A percentile compares a stretch with the other conserved stretches of the same genome.
phyloP scores from a whole-genome alignment of 1,140 invertebrate genomes.

The Marisa cornuarietis region DNA sequence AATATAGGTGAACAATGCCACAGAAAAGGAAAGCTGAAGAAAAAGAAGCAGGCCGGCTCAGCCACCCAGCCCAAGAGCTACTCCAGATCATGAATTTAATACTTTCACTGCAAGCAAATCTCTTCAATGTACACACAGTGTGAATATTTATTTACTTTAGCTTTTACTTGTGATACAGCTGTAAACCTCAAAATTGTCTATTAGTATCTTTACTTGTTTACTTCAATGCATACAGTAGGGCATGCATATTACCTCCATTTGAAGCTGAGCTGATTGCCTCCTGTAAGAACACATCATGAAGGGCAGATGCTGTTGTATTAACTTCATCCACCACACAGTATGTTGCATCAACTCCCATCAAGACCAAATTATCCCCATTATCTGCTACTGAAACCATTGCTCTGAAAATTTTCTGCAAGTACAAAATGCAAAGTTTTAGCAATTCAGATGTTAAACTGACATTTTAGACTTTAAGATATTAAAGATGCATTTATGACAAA shows the following conservation, averaged over 20 bases:
- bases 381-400: conserved; percentile 20
- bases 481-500: too few species aligned
- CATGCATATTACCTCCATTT: too few species aligned
- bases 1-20: not conserved
- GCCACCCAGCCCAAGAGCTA: too few species aligned
- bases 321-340: conserved; percentile 25
- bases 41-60: not conserved
- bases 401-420: not conserved
- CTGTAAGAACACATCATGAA: conserved; percentile 7
- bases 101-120: not conserved
- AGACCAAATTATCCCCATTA: conserved; percentile 2
- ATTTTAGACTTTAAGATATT: too few species aligned
- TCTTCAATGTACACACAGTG: too few species aligned
- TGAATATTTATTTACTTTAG: too few species aligned
- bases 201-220: too few species aligned
- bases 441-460: too few species aligned
- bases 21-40: not conserved
- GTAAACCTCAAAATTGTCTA: too few species aligned
- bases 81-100: not conserved
- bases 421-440: not conserved
- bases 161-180: too few species aligned
- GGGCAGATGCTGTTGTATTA: conserved; percentile 6
- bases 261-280: too few species aligned
- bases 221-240: too few species aligned
- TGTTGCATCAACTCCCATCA: conserved; percentile 21